Evolutionary conservation across 92 coral and sea anemone species (phyloP).

Genomic region (Zoanthus solanderi): DNA sequence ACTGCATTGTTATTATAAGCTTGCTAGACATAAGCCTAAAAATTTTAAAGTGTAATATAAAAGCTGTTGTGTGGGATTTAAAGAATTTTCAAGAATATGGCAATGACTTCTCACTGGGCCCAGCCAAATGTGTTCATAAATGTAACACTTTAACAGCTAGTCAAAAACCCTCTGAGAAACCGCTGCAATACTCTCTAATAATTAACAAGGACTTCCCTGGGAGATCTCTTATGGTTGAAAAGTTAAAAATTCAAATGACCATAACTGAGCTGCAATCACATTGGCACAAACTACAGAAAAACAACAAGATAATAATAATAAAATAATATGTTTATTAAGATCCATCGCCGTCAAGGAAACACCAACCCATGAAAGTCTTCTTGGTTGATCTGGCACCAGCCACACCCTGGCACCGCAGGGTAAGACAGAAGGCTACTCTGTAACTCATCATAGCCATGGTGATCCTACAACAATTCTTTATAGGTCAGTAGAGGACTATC

Average conservation of each 20-base stretch:
- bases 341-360: constrained; percentile 77
- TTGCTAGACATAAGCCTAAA: neutral
- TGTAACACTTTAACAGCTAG: constrained; percentile 38
- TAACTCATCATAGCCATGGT: constrained; percentile 53
- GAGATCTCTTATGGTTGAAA: neutral
- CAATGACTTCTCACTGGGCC: constrained; percentile 29
- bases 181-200: constrained; percentile 5
- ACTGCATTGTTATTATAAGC: too few relatives aligned
- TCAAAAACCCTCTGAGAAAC: constrained; percentile 36
- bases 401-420: constrained; percentile 44
- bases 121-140: constrained; percentile 38
- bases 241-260: constrained; percentile 27
- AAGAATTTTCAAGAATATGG: neutral
- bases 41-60: neutral
- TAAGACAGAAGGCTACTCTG: constrained; percentile 39
- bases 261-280: constrained; percentile 38
- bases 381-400: constrained; percentile 56
- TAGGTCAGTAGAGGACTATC: constrained; percentile 97
- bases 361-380: constrained; percentile 93
- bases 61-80: neutral
- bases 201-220: neutral
- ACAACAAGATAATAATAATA: constrained; percentile 6
- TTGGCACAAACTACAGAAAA: constrained; percentile 3
- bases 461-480: constrained; percentile 81
- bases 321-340: neutral